Percentiles rank a stretch among this genome's conserved stretches.
Evolutionary conservation across 2,797 vertebrate genomes (phyloP).

Genomic region (Tadarida brasiliensis): DNA sequence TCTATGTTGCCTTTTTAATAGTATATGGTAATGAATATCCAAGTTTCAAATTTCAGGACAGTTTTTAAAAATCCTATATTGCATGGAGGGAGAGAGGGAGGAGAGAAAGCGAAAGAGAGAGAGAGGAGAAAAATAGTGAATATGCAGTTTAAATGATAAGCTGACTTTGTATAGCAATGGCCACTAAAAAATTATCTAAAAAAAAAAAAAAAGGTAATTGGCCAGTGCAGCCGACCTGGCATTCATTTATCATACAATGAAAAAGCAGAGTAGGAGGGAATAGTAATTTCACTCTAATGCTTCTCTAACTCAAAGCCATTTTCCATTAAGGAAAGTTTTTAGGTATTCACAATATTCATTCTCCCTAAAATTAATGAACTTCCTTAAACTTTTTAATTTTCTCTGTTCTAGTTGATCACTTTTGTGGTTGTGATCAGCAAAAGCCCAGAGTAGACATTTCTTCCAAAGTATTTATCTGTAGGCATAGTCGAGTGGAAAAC

Average conservation of each 20-base stretch:
- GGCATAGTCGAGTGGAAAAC: background rate
- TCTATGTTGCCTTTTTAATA: conserved; percentile 11
- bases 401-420: conserved; percentile 81
- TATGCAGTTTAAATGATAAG: conserved; percentile 38
- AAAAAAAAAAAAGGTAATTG: conserved; percentile 73
- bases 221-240: conserved; percentile 30
- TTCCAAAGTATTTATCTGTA: conserved; percentile 55
- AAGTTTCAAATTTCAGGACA: conserved; percentile 27
- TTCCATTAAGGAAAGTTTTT: conserved; percentile 76
- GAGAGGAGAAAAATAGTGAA: background rate
- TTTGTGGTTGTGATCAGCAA: conserved; percentile 75
- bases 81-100: background rate
- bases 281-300: conserved; percentile 74
- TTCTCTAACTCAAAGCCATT: conserved; percentile 75
- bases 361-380: conserved; percentile 78
- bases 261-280: conserved; percentile 57
- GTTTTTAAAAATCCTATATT: background rate
- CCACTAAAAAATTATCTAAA: conserved; percentile 62
- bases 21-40: background rate
- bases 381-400: conserved; percentile 79
- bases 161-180: conserved; percentile 64
- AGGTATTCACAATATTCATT: conserved; percentile 74
- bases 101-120: background rate
- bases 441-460: conserved; percentile 65
- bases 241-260: conserved; percentile 70